These are phyloP conservation scores for Poeciliopsis paucimaculata DNA, from an alignment of 2,797 vertebrate species.

Conservation along the genomic window DNA sequence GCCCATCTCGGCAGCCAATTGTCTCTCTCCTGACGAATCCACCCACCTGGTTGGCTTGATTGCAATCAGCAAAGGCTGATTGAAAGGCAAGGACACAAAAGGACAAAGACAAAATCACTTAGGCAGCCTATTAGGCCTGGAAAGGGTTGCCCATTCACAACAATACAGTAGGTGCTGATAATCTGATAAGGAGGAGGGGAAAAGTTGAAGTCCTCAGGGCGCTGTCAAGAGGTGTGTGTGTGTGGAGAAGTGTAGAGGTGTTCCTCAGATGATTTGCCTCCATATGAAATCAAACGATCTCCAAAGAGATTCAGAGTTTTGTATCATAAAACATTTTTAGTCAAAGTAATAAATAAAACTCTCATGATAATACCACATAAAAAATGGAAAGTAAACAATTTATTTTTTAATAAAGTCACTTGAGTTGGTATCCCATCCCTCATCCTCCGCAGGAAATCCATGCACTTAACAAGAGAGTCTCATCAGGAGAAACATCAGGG, in stretches of 20 bases:
- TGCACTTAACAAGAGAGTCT: neutral
- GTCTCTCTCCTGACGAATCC: constrained; percentile 72
- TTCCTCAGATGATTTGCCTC: constrained; percentile 6
- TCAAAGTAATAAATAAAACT: neutral
- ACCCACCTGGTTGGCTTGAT: constrained; percentile 79
- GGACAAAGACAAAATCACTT: constrained; percentile 78
- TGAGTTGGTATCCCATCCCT: neutral
- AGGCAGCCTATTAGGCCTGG: constrained; percentile 70
- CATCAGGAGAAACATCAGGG: neutral
- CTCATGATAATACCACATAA: neutral
- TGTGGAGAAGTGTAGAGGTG: constrained; percentile 23
- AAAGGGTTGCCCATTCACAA: constrained; percentile 49
- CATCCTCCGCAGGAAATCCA: neutral
- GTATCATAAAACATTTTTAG: neutral
- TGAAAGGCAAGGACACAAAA: constrained; percentile 81
- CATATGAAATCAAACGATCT: constrained; percentile 10
- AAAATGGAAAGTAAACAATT: neutral
- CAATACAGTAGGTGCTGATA: constrained; percentile 71
- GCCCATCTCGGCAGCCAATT: constrained; percentile 62
- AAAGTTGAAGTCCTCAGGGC: constrained; percentile 51
- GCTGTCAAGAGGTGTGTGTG: constrained; percentile 40
- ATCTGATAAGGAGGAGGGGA: constrained; percentile 64
- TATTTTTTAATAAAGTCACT: neutral
- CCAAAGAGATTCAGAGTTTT: neutral
- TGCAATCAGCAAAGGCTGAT: constrained; percentile 73